phyloP scores from a whole-genome alignment of 2,888 invertebrate genomes.

The Drosophila macrothrix region DNA sequence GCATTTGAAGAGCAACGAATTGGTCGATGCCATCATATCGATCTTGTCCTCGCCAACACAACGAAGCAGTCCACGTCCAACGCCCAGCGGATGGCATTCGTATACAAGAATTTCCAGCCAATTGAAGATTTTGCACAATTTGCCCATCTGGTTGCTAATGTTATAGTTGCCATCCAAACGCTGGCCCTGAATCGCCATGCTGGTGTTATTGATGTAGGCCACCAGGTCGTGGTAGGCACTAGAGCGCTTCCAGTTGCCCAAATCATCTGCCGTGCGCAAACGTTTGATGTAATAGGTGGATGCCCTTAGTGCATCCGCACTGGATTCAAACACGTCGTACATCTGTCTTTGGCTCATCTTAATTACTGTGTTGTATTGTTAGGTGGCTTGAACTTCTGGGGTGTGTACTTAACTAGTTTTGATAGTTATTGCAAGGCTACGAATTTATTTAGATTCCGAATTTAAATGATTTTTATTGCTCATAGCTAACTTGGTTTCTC shows the following conservation, averaged over 20 bases:
- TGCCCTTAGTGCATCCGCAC: constrained; percentile 15
- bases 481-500: not conserved
- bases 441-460: not conserved
- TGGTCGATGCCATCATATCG: constrained; percentile 85
- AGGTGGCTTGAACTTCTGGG: not conserved
- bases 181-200: constrained; percentile 93
- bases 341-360: constrained; percentile 17
- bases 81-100: constrained; percentile 44
- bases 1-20: constrained; percentile 4
- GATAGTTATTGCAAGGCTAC: not conserved
- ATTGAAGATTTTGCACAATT: constrained; percentile 89
- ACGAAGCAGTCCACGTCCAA: not conserved
- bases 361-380: not conserved
- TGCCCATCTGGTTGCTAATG: constrained; percentile 86
- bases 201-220: constrained; percentile 94
- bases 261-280: constrained; percentile 29
- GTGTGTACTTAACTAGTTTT: not conserved
- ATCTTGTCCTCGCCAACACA: constrained; percentile 7
- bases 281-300: constrained; percentile 14
- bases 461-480: not conserved
- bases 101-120: constrained; percentile 90
- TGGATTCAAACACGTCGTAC: constrained; percentile 21
- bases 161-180: constrained; percentile 88
- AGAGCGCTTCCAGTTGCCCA: constrained; percentile 86
- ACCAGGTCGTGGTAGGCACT: constrained; percentile 93